Base-by-base conservation (phyloP, 2,888 invertebrate genomes). In the Tyria jacobaeae region DNA sequence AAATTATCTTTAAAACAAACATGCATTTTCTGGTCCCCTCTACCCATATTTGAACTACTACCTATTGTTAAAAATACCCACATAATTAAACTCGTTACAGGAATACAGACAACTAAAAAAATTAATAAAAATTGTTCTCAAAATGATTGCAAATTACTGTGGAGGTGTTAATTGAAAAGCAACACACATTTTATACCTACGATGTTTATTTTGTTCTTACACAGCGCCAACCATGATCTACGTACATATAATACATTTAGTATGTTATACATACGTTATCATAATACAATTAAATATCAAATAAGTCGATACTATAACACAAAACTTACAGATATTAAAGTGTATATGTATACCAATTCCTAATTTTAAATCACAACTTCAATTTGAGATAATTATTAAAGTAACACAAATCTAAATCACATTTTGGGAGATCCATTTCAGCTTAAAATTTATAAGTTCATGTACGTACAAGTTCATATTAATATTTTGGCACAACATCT, bases 91-190 rank as follows among this genome's bases (percentile, higher is more conserved):
- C 6, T 27, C 27, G 17, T 41, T 17, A 41, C 10, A 17, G 34
- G 15, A 4, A 49, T 1, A 15, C 21, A 51, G 21, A 7, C 51
- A 51, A 14, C 14, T 51, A 21, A 17, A 17, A 51, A 14, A 34
- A 51, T 25, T 34, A 57, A 35, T n/a, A 48, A 56, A 25, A 52
- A 59, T 27, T 14, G 2, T n/a, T 25, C 35, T 3, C 17, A 69
- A 71, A 64, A 59, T 64, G 67, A 73, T 71, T 70, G 68, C 12
- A 54, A 66, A 72, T 59, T 64, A 71, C 59, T 52, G 41, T 59
- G 52, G 67, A 70, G 75, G 75, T 75, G 68, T 79, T 79, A 78
- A 81, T 76, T 80, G 68, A 80, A 80, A 76, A 64, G 65, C 66
- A 37, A 60, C 69, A 63, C 64, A 57, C 71, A 66, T 63, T 67